These are phyloP conservation scores for Mesocricetus auratus DNA, from an alignment of 2,113 vertebrate genomes.

Conservation along the genomic window DNA sequence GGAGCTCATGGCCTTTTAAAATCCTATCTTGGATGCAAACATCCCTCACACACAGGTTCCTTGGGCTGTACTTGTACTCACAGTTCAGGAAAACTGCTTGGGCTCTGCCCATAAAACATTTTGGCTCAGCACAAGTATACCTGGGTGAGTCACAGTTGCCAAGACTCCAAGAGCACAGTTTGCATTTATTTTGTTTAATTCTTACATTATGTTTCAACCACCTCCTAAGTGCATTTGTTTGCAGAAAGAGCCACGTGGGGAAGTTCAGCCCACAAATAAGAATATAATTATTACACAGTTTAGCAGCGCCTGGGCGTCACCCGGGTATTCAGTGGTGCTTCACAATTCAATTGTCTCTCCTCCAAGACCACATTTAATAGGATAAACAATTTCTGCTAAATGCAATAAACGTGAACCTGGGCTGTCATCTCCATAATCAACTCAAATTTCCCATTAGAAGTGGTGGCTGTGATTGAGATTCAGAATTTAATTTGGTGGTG, in stretches of 20 bases:
- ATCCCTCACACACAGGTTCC: background rate
- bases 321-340: constrained; percentile 68
- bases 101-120: rapidly evolving
- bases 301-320: constrained; percentile 72
- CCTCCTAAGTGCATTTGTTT: constrained; percentile 68
- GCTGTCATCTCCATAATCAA: constrained; percentile 79
- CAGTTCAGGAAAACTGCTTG: background rate
- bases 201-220: constrained; percentile 51
- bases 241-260: constrained; percentile 72
- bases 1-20: background rate
- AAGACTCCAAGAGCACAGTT: constrained; percentile 61
- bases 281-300: constrained; percentile 75
- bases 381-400: constrained; percentile 83
- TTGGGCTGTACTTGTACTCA: background rate
- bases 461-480: constrained; percentile 76
- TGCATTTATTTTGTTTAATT: constrained; percentile 77
- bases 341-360: constrained; percentile 76
- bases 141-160: background rate
- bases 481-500: constrained; percentile 82
- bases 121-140: rapidly evolving
- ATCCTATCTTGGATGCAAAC: background rate
- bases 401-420: constrained; percentile 77
- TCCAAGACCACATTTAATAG: constrained; percentile 81
- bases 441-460: constrained; percentile 82
- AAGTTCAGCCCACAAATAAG: constrained; percentile 72